Percentiles rank a stretch among this genome's conserved stretches.
Conservation (phyloP, 2,888 invertebrate species). For the Oligia strigilis region DNA sequence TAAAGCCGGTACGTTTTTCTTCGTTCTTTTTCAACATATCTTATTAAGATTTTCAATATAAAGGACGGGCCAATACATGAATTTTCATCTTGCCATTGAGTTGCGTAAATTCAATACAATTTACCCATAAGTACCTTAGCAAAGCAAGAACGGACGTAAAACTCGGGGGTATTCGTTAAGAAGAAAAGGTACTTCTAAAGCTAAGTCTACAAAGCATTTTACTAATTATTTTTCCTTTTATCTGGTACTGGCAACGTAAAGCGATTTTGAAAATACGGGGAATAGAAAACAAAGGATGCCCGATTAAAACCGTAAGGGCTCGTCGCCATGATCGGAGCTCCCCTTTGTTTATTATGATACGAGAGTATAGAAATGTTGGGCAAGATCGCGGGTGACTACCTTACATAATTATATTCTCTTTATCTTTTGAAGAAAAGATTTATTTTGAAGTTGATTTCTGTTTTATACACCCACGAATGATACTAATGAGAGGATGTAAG, state of each 20-base stretch:
- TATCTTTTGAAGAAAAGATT: slow-evolving; percentile 15
- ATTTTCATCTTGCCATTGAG: neutral
- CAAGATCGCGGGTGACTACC: slow-evolving; percentile 25
- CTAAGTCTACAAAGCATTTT: slow-evolving; percentile 66
- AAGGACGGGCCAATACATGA: neutral
- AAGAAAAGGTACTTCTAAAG: slow-evolving; percentile 47
- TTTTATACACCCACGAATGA: neutral
- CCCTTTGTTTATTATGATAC: slow-evolving; percentile 79
- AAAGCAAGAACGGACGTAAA: slow-evolving; percentile 28
- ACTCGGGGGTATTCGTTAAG: slow-evolving; percentile 32
- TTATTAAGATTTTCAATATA: neutral
- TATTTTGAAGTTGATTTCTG: slow-evolving; percentile 2
- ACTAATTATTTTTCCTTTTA: slow-evolving; percentile 85
- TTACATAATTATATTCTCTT: slow-evolving; percentile 23
- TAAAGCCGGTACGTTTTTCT: neutral
- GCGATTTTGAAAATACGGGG: slow-evolving; percentile 79
- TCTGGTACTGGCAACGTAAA: slow-evolving; percentile 77
- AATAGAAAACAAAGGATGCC: slow-evolving; percentile 80
- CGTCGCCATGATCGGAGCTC: slow-evolving; percentile 77
- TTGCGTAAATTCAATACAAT: slow-evolving; percentile 14
- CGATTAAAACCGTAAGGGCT: slow-evolving; percentile 80
- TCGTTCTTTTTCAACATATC: neutral
- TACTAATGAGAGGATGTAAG: neutral
- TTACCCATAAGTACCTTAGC: slow-evolving; percentile 15
- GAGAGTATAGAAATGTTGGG: slow-evolving; percentile 53